Evolutionary conservation across 2,113 vertebrate genomes (phyloP), one percentile per base, ranked within the genome.

Genomic region (Gallinago media): DNA sequence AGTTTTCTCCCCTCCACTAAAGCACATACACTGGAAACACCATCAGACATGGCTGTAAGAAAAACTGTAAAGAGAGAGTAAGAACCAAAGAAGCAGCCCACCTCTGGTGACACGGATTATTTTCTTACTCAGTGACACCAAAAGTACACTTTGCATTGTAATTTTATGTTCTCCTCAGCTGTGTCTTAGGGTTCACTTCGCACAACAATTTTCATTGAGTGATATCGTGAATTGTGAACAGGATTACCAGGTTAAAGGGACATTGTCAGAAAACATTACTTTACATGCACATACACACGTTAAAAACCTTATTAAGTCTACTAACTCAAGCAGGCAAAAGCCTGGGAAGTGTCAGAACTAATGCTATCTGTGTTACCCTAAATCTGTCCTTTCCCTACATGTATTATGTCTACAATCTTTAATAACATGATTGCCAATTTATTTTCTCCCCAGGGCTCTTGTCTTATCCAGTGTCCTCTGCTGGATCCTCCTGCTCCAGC

Each of bases 401-500:
- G 46, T 59, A 54, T 76, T 54, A 46, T 58, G 55, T 26, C 44
- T 88, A 73, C 46, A 85, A 9, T 23, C 36, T 85, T 85, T 79
- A 70, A 49, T 80, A 49, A 79, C 21, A 56, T 22, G 59, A 76
- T 46, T 3, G 4, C 71, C 27, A 66, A 83, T 84, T 80, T 91
- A 92, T 90, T 90, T 90, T 86, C 72, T 80, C 63, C 72, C 67
- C 40, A 18, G 49, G 74, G 21, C 23, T 82, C 44, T 21, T 61
- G n/a, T 68, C 40, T 71, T 32, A 59, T 55, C 46, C 22, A 40
- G 11, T 79, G n/a, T 88, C 62, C 67, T 93, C 75, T 88, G 54
- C 55, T 83, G 85, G 42, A 70, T 85, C 62, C 71, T 92, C 54
- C 15, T 96, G 66, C 79, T 92, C 46, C 75, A 89, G 54, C n/a